Evolutionary conservation across 2,888 invertebrate genomes (phyloP), one percentile per base, ranked within the genome.

Genomic region (Teleogryllus oceanicus): DNA sequence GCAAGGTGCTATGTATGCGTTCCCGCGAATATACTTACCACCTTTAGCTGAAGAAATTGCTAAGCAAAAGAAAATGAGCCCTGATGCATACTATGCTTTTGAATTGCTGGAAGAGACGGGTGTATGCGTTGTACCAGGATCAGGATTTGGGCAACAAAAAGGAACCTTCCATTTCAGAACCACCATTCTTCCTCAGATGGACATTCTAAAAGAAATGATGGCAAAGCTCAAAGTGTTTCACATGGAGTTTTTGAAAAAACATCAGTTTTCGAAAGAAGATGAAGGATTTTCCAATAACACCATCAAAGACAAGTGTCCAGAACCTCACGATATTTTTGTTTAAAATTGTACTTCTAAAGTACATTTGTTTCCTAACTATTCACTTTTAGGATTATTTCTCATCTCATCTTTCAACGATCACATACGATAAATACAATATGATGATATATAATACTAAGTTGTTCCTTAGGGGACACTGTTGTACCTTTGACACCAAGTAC

Each of bases 121-220:
- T 37, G 95, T 99, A 86, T 99, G 99, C 89, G 92, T 99, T 79
- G 97, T 96, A 50, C 93, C 96, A 18, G 99, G 98, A 77, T 93
- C 94, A 81, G 99, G 99, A 49, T 99, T 99, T 88, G 98, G 98
- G 0, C 99, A 99, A 88, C 89, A 89, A 82, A 94, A 95, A 0
- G 97, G 96, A 83, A 99, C 99, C 1, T 95, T 91, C 89, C 99
- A 99, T 88, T 99, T 99, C 90, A 92, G 94, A 84, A 97, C 96
- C 83, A 99, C 98, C 75, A 98, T 99, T 87, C 89, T 99, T 85
- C 98, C 98, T 16, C 96, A 96, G 85, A 92, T 94, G 0, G 93
- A 92, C 0, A 91, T 93, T 85, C 89, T 99, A 78, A 91, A 92
- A 85, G 88, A 89, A 11, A 97, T 99, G 96, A 89, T 99, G 86